Evolutionary conservation across 2,888 invertebrate genomes (phyloP).

Genomic region (Lumbricus terrestris): DNA sequence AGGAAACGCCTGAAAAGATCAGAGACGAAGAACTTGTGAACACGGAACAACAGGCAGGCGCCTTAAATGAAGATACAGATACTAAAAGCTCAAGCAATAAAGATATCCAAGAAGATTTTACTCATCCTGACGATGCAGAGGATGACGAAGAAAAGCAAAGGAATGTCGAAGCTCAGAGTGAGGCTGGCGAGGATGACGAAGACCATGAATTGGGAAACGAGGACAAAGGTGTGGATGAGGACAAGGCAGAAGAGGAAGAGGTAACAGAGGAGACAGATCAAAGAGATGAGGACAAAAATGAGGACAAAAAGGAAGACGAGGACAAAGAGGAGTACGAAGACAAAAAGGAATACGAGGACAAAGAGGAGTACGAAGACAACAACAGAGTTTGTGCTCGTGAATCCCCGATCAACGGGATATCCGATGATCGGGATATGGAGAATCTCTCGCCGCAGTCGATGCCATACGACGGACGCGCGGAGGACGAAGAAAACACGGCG

Average conservation of each 20-base stretch:
- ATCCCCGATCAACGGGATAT: not conserved
- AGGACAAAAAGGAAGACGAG: not conserved
- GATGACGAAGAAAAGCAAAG: not conserved
- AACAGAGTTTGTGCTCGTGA: not conserved
- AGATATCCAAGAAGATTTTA: not conserved
- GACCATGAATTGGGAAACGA: not conserved
- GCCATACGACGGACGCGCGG: not conserved
- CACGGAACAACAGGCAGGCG: not conserved
- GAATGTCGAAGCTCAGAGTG: not conserved
- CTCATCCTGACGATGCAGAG: not conserved
- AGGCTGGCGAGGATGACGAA: not conserved
- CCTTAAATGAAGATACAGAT: not conserved
- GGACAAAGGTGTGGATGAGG: not conserved
- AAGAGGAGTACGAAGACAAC: not conserved
- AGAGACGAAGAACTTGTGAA: not conserved
- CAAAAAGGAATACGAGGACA: not conserved
- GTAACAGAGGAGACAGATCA: not conserved
- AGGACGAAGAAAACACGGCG: not conserved
- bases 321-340: not conserved
- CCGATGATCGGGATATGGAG: not conserved
- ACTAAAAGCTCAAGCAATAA: not conserved
- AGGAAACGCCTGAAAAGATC: not conserved
- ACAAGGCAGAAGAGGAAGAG: not conserved
- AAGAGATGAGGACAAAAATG: not conserved
- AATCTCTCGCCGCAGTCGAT: not conserved